Base-by-base conservation (phyloP, 2,888 invertebrate species). In the Hyles lineata region DNA sequence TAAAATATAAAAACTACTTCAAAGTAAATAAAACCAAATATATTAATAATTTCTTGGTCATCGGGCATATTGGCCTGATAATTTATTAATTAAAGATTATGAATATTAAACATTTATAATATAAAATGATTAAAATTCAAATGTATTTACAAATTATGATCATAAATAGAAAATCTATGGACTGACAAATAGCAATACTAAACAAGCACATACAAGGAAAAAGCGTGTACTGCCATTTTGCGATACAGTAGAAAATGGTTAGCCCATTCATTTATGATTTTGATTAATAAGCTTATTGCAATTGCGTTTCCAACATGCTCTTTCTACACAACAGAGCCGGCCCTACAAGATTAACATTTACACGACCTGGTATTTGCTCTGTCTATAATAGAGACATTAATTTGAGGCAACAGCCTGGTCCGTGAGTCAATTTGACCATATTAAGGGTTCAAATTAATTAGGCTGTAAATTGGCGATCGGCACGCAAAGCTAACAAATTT, bases 301-400 rank as follows among this genome's bases (percentile, higher is more conserved):
- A 17, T 67, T 67, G 5, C 23, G 23, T 50, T 23, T 67, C 43
- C 43, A 43, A 43, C 55, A 55, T 55, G 23, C 50, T 50, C 67
- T 67, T 63, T 67, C 43, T 50, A 67, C n/a, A 67, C 29, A 7
- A 67, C 29, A 7, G 50, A 67, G 75, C 43, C 75, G 73, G 67
- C 74, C 77, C 76, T 78, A 71, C 75, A 73, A 75, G 76, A 76
- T 80, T 80, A 81, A 75, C 80, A 79, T 79, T 82, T 79, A 74
- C 75, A 73, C 70, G 80, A 81, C 75, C 77, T 79, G 81, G 80
- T 85, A 83, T 84, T 85, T 84, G 81, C 79, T 80, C 80, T 80
- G 79, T 78, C 77, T 78, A 76, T 81, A 82, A 85, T 82, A 78
- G 77, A 79, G 80, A 82, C 83, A 81, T 71, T 79, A 79, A 77